Base-by-base conservation (phyloP, 2,888 invertebrate genomes). In the Spicauda simplicius region DNA sequence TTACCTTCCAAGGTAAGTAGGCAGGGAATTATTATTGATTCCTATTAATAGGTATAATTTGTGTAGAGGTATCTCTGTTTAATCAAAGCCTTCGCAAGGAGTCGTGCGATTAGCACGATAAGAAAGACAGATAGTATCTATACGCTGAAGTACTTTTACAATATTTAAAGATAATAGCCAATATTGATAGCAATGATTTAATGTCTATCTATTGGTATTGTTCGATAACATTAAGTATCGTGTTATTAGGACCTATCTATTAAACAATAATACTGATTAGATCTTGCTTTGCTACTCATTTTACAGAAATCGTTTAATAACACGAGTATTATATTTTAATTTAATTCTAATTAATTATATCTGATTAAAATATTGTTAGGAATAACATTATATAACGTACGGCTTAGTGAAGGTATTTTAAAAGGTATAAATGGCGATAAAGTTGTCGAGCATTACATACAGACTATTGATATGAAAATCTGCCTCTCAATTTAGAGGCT, bases 131-230 rank as follows among this genome's bases (percentile, higher is more conserved):
- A 89, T 89, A 84, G 82, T 85, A 92, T 91, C 91, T 81, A 81
- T 81, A 80, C 77, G 81, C 73, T 89, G 80, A 85, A 90, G 87
- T 87, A 85, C 85, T 85, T 86, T 85, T 86, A 88, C 85, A 87
- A 85, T 87, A 87, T 82, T 86, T 79, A 84, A 84, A 86, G 89
- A 91, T 91, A 89, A 85, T 85, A 87, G 80, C 86, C 87, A 90
- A 88, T 88, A 86, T 78, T 80, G 90, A 91, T 91, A 90, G 82
- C 80, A 83, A 80, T 86, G 86, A 90, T 87, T 88, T 87, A 85
- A 85, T 82, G 80, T 84, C 81, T 83, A 86, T 88, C 80, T 86
- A 81, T 87, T 87, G 85, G 88, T 90, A 90, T 91, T 91, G 87
- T 90, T 89, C 82, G 91, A 91, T 91, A 90, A 86, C 80, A 80